These are phyloP conservation scores for Heliconius sara DNA, from an alignment of 2,888 invertebrate species.

Conservation along the genomic window DNA sequence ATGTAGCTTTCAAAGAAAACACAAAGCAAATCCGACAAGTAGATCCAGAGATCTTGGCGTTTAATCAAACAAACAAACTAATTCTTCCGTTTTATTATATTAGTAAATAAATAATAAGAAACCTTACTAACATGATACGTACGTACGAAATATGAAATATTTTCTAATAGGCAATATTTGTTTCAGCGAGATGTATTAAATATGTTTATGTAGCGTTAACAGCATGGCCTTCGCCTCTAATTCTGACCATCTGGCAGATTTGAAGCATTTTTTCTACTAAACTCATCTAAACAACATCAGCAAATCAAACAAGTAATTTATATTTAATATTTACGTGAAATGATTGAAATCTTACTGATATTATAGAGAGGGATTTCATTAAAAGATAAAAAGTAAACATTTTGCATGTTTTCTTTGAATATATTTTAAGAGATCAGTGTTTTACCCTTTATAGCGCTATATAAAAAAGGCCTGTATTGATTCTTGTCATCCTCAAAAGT, in stretches of 20 bases:
- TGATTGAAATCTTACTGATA: slow-evolving; percentile 5
- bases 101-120: background rate
- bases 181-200: slow-evolving; percentile 28
- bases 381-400: background rate
- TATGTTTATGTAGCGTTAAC: slow-evolving; percentile 21
- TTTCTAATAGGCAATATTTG: slow-evolving; percentile 24
- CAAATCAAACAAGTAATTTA: slow-evolving; percentile 25
- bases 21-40: too few species aligned
- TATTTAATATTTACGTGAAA: slow-evolving; percentile 5
- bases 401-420: background rate
- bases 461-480: background rate
- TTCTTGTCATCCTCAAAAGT: background rate
- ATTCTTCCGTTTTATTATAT: too few species aligned
- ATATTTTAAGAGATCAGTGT: background rate
- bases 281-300: slow-evolving; percentile 29
- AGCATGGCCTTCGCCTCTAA: slow-evolving; percentile 22
- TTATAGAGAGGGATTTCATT: background rate
- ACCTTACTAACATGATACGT: background rate
- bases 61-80: too few species aligned
- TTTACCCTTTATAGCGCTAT: background rate
- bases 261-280: slow-evolving; percentile 22
- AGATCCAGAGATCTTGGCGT: too few species aligned
- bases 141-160: background rate
- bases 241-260: slow-evolving; percentile 28
- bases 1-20: too few species aligned